Conservation (phyloP, 2,797 vertebrate genomes). For the Hemitrygon akajei region DNA sequence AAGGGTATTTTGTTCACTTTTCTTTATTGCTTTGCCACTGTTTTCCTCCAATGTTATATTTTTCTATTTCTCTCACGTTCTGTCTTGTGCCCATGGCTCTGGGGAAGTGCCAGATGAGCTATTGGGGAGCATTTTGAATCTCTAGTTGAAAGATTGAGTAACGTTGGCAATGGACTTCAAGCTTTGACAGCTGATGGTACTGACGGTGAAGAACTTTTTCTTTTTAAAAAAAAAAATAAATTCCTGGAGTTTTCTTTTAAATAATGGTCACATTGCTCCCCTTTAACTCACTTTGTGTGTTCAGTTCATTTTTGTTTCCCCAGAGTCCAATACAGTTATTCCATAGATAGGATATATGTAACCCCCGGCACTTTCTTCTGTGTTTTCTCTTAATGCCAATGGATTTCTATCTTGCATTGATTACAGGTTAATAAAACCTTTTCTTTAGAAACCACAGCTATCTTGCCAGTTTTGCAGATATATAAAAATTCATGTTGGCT, state of each 20-base stretch:
- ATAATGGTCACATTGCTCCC: not conserved
- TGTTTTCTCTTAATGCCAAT: not conserved
- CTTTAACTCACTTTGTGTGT: not conserved
- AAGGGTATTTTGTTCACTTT: not conserved
- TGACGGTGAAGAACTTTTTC: not conserved
- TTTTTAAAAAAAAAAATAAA: not conserved
- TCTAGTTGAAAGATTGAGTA: not conserved
- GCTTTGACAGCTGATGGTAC: not conserved
- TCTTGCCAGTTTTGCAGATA: not conserved
- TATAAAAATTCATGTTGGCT: not conserved
- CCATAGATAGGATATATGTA: too few species aligned
- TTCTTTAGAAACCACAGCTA: too few species aligned
- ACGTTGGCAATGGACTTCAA: not conserved
- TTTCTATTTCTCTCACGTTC: not conserved
- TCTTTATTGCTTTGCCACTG: not conserved
- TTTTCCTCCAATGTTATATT: not conserved
- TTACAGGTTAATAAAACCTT: too few species aligned
- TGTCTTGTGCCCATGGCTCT: not conserved
- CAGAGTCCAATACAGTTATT: not conserved
- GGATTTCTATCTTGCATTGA: not conserved
- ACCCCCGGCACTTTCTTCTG: too few species aligned
- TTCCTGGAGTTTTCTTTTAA: not conserved
- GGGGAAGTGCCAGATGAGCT: not conserved
- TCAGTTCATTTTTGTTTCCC: not conserved
- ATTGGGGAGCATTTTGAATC: not conserved